Evolutionary conservation across 2,888 invertebrate species (phyloP).

Genomic region (Stramonita haemastoma): DNA sequence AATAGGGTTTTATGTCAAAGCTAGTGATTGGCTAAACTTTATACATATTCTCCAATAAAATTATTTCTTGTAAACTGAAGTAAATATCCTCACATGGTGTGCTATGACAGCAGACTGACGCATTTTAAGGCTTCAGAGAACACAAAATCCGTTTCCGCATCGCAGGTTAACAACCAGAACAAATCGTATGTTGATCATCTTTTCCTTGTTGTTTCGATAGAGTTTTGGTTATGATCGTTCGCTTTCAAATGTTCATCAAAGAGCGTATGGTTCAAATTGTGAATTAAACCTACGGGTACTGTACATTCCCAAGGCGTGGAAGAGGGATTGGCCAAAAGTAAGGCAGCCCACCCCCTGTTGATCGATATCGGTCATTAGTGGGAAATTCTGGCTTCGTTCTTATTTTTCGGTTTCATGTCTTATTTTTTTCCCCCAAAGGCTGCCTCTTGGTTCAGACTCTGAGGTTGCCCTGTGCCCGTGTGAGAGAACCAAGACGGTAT

Average conservation of each 20-base stretch:
- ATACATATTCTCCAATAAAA: neutral
- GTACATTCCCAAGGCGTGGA: too few species aligned
- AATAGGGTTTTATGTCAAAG: neutral
- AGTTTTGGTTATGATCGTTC: neutral
- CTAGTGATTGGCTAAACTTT: neutral
- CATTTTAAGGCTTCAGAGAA: neutral
- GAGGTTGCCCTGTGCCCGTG: too few species aligned
- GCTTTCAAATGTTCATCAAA: too few species aligned
- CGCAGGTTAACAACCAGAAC: slow-evolving; percentile 7
- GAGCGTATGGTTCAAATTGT: too few species aligned
- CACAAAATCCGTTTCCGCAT: slow-evolving; percentile 30
- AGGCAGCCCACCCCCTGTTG: too few species aligned
- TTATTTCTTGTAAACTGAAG: neutral
- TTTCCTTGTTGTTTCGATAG: neutral
- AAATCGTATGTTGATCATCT: neutral
- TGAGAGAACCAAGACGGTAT: too few species aligned
- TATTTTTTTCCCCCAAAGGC: too few species aligned
- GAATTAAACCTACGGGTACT: too few species aligned
- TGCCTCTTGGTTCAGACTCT: too few species aligned
- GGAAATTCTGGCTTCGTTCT: neutral
- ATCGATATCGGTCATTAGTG: neutral
- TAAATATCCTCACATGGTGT: slow-evolving; percentile 37
- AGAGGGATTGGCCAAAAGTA: too few species aligned
- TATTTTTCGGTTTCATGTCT: neutral
- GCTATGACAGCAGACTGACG: slow-evolving; percentile 30